These are phyloP conservation scores for Lycaena phlaeas DNA, from an alignment of 2,888 invertebrate genomes.

Conservation along the genomic window DNA sequence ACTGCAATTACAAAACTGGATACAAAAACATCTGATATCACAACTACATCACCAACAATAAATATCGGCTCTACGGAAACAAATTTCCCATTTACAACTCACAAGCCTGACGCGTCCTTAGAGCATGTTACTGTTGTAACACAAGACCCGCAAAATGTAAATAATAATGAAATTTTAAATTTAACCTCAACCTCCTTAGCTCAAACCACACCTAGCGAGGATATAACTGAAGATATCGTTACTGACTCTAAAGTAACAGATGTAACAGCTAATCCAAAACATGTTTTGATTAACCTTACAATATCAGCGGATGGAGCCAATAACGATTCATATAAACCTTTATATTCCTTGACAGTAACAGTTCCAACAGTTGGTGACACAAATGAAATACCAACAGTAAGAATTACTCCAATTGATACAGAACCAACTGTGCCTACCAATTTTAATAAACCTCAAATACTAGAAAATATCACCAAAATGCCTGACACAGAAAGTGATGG, in stretches of 20 bases:
- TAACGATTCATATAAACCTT: slow-evolving; percentile 69
- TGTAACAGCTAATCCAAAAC: slow-evolving; percentile 59
- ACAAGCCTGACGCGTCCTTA: slow-evolving; percentile 30
- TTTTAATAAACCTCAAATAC: slow-evolving; percentile 53
- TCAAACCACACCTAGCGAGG: slow-evolving; percentile 22
- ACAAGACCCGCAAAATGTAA: slow-evolving; percentile 31
- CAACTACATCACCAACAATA: slow-evolving; percentile 20
- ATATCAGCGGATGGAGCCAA: slow-evolving; percentile 78
- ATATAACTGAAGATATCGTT: slow-evolving; percentile 34
- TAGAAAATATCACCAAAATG: slow-evolving; percentile 39
- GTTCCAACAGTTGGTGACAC: slow-evolving; percentile 77
- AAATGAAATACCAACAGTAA: slow-evolving; percentile 67
- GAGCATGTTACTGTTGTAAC: slow-evolving; percentile 40
- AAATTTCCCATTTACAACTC: slow-evolving; percentile 30
- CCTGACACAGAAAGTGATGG: slow-evolving; percentile 57
- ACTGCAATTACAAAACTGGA: slow-evolving; percentile 19
- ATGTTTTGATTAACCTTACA: slow-evolving; percentile 86
- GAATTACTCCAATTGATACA: slow-evolving; percentile 64
- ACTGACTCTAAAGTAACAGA: slow-evolving; percentile 45
- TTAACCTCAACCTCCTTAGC: slow-evolving; percentile 25
- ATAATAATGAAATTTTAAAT: slow-evolving; percentile 34
- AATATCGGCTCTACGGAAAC: slow-evolving; percentile 19
- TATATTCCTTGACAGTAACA: slow-evolving; percentile 86
- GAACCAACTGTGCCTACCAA: slow-evolving; percentile 53
- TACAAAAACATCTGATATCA: slow-evolving; percentile 17